Evolutionary conservation across 1,140 invertebrate genomes (phyloP).

Genomic region (Geopemphigus sp.): DNA sequence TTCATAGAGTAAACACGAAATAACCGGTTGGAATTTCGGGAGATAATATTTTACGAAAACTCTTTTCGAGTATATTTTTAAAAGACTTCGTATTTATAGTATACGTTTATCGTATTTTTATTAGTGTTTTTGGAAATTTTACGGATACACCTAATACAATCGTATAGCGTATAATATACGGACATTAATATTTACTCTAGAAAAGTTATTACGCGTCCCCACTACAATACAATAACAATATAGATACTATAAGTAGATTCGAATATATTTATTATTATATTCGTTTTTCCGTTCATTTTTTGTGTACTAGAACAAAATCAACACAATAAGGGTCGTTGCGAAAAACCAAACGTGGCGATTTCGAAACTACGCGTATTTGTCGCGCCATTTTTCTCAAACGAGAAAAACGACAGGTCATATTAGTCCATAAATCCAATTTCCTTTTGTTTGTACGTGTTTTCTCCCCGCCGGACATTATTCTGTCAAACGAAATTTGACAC

Average conservation of each 20-base stretch:
- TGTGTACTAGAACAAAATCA: neutral
- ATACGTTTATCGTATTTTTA: too few species aligned
- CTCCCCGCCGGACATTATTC: neutral
- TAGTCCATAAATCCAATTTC: slow-evolving; percentile 25
- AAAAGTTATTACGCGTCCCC: neutral
- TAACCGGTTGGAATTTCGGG: too few species aligned
- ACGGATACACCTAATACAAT: too few species aligned
- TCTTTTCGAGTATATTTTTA: too few species aligned
- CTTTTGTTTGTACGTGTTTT: slow-evolving; percentile 29
- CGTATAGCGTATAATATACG: too few species aligned
- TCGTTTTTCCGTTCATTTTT: neutral
- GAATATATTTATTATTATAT: too few species aligned
- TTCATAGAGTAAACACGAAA: too few species aligned
- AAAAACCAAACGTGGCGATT: slow-evolving; percentile 22
- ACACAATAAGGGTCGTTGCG: neutral
- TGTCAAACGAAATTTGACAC: slow-evolving; percentile 26
- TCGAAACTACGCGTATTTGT: neutral
- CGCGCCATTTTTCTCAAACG: slow-evolving; percentile 10
- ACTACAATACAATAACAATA: neutral
- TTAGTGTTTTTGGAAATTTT: too few species aligned
- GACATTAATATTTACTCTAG: too few species aligned
- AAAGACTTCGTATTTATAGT: too few species aligned
- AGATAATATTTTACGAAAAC: too few species aligned
- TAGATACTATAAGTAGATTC: too few species aligned
- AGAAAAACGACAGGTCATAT: slow-evolving; percentile 5